Conservation (phyloP, 2,797 vertebrate genomes). For the Poeciliopsis infans region DNA sequence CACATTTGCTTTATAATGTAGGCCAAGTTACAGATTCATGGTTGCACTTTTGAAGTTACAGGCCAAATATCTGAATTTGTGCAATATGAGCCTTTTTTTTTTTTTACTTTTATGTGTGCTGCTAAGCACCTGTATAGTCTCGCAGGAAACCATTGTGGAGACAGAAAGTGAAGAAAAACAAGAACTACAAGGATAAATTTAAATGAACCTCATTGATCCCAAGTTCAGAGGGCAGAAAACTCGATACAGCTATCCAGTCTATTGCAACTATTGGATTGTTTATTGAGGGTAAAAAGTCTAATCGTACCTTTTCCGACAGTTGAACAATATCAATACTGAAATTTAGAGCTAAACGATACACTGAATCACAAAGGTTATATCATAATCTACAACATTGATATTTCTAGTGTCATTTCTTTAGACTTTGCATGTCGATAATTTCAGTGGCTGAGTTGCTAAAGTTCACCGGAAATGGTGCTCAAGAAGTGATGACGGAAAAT, state of each 20-base stretch:
- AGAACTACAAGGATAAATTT: neutral
- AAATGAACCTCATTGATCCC: neutral
- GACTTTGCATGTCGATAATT: neutral
- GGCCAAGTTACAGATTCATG: constrained; percentile 26
- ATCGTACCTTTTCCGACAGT: neutral
- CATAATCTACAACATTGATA: neutral
- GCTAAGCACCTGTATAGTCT: constrained; percentile 49
- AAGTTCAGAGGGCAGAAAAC: neutral
- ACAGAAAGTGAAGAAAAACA: neutral
- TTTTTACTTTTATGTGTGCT: constrained; percentile 28
- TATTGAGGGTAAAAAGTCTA: neutral
- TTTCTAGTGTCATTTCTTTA: neutral
- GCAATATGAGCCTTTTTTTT: constrained; percentile 42
- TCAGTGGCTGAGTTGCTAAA: neutral
- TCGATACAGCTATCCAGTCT: neutral
- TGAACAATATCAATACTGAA: neutral
- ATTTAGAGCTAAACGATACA: neutral
- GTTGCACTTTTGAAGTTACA: constrained; percentile 11
- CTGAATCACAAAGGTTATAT: neutral
- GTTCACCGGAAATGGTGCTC: neutral
- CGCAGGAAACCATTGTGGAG: neutral
- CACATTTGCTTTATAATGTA: constrained; percentile 43
- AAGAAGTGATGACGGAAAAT: neutral
- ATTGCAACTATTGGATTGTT: neutral
- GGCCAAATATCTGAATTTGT: constrained; percentile 42